These are phyloP conservation scores for Acanthosepion lycidas DNA, from an alignment of 2,888 invertebrate genomes.

Conservation along the genomic window DNA sequence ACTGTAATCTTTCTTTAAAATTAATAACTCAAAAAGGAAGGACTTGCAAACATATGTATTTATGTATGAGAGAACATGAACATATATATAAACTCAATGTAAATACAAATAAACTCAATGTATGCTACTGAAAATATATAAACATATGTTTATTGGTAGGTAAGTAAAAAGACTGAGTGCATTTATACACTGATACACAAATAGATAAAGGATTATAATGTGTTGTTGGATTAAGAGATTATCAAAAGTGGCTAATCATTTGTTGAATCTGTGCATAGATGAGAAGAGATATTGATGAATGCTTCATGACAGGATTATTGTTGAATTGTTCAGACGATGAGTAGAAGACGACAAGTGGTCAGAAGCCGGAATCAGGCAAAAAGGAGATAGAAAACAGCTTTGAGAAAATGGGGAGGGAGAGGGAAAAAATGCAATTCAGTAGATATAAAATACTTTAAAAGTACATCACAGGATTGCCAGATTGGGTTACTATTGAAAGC, in stretches of 20 bases:
- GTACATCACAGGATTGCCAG: too few relatives aligned
- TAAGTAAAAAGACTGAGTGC: background rate
- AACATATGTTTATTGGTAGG: background rate
- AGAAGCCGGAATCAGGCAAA: background rate
- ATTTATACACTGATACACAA: background rate
- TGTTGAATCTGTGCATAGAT: conserved; percentile 20
- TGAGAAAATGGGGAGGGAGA: background rate
- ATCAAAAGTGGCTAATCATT: conserved; percentile 21
- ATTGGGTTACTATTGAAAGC: too few relatives aligned
- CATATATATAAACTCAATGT: too few relatives aligned
- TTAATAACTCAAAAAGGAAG: too few relatives aligned
- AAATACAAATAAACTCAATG: too few relatives aligned
- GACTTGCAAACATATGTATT: too few relatives aligned
- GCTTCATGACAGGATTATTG: background rate
- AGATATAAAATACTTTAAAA: too few relatives aligned
- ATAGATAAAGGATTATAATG: conserved; percentile 33
- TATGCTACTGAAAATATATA: background rate
- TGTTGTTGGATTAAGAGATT: conserved; percentile 8
- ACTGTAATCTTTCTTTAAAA: too few relatives aligned
- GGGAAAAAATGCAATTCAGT: background rate
- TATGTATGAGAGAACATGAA: too few relatives aligned
- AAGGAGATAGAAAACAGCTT: background rate
- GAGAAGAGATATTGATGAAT: background rate
- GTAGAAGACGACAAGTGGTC: conserved; percentile 8
- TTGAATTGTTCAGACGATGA: conserved; percentile 33